A percentile compares a stretch with the other conserved stretches of the same genome.
Conservation (phyloP, 2,888 invertebrate genomes). For the Drosophila maculinotata region DNA sequence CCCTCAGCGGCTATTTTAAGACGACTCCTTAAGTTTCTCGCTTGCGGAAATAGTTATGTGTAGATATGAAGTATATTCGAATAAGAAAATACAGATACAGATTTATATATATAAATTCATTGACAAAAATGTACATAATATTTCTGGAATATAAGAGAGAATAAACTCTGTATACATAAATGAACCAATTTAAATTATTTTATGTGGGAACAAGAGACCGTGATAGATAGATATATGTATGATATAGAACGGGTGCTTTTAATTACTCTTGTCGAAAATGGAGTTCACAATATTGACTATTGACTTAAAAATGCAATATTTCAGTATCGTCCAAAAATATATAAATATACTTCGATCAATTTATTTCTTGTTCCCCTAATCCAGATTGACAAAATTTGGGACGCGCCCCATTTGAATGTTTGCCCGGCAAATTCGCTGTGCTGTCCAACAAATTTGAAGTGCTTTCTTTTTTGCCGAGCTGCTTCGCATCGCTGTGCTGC, state of each 20-base stretch:
- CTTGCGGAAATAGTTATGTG: background rate
- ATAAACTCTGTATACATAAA: too few species aligned
- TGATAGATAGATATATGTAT: too few species aligned
- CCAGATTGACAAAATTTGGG: constrained; percentile 39
- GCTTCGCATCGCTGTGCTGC: constrained; percentile 7
- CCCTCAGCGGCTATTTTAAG: constrained; percentile 14
- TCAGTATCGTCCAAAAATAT: background rate
- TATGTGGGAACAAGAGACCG: too few species aligned
- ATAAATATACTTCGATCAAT: background rate
- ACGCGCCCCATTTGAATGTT: constrained; percentile 32
- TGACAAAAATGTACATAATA: too few species aligned
- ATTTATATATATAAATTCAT: too few species aligned
- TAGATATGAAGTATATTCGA: background rate
- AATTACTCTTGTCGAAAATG: too few species aligned
- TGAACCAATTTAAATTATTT: too few species aligned
- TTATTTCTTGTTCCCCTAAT: constrained; percentile 28
- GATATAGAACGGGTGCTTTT: too few species aligned
- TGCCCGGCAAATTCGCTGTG: constrained; percentile 35
- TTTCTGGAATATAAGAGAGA: too few species aligned
- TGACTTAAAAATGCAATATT: too few species aligned
- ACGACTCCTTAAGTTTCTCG: constrained; percentile 41
- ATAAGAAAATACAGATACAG: background rate
- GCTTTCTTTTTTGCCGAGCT: constrained; percentile 12
- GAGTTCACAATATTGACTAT: too few species aligned
- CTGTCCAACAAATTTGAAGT: constrained; percentile 37